Conservation (phyloP, 2,888 invertebrate species). For the Melipona bicolor region DNA sequence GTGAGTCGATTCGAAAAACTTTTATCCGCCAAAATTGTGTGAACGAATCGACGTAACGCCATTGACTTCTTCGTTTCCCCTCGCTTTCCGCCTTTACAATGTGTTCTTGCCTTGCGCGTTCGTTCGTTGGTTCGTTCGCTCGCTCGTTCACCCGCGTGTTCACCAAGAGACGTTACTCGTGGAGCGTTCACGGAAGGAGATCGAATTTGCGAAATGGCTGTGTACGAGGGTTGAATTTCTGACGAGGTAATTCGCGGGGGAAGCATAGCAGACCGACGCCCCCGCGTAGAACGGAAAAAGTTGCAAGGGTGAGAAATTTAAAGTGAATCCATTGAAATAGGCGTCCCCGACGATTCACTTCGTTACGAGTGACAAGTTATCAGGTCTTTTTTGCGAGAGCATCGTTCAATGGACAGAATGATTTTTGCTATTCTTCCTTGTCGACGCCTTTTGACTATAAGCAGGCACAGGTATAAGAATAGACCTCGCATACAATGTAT, state of each 20-base stretch:
- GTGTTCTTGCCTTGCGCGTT: constrained; percentile 17
- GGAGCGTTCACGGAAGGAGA: constrained; percentile 69
- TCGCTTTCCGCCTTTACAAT: constrained; percentile 22
- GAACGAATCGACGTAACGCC: constrained; percentile 55
- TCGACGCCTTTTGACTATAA: neutral
- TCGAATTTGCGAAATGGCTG: constrained; percentile 82
- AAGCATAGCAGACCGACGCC: constrained; percentile 51
- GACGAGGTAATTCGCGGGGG: constrained; percentile 80
- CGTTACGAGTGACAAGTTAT: constrained; percentile 58
- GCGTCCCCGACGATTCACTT: constrained; percentile 44
- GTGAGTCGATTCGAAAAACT: constrained; percentile 36
- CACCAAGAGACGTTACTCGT: constrained; percentile 39
- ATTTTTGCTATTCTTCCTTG: constrained; percentile 2
- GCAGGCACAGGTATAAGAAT: no score
- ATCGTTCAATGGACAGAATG: constrained; percentile 41
- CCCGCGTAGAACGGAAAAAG: constrained; percentile 60
- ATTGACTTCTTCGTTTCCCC: constrained; percentile 55
- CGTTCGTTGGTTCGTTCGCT: neutral
- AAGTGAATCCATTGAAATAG: constrained; percentile 66
- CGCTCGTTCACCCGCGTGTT: neutral
- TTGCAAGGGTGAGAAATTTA: constrained; percentile 60
- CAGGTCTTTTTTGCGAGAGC: constrained; percentile 15
- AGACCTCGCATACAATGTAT: no score
- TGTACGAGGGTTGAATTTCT: constrained; percentile 82
- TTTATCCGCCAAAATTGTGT: constrained; percentile 49